Evolutionary conservation across 2,113 vertebrate genomes (phyloP).

Genomic region (Egretta garzetta): DNA sequence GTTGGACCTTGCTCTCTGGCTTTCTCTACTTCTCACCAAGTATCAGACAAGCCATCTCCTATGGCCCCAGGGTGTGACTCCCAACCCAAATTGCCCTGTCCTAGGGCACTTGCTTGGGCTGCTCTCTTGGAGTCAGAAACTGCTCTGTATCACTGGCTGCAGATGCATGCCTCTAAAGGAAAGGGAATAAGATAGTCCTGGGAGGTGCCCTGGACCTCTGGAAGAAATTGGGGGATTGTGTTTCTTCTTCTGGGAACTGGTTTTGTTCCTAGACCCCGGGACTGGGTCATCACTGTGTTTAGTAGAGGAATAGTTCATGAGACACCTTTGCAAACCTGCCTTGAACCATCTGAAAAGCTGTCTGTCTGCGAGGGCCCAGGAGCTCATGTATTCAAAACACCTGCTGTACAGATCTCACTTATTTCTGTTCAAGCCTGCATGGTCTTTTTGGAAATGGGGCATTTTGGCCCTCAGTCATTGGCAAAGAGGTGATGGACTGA

Average conservation of each 20-base stretch:
- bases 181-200: neutral
- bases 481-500: neutral
- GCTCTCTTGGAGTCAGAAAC: neutral
- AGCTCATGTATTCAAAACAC: neutral
- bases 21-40: neutral
- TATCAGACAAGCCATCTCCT: neutral
- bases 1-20: neutral
- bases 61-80: neutral
- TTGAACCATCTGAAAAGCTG: neutral
- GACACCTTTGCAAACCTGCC: neutral
- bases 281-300: neutral
- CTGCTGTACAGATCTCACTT: neutral
- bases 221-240: neutral
- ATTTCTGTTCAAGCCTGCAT: neutral
- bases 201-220: neutral
- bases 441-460: neutral
- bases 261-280: neutral
- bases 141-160: neutral
- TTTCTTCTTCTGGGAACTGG: neutral
- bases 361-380: neutral
- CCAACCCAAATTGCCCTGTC: neutral
- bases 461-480: neutral
- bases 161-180: neutral
- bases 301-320: neutral
- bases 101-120: neutral